Base-by-base conservation (phyloP, 2,113 vertebrate species). In the Nestor notabilis region DNA sequence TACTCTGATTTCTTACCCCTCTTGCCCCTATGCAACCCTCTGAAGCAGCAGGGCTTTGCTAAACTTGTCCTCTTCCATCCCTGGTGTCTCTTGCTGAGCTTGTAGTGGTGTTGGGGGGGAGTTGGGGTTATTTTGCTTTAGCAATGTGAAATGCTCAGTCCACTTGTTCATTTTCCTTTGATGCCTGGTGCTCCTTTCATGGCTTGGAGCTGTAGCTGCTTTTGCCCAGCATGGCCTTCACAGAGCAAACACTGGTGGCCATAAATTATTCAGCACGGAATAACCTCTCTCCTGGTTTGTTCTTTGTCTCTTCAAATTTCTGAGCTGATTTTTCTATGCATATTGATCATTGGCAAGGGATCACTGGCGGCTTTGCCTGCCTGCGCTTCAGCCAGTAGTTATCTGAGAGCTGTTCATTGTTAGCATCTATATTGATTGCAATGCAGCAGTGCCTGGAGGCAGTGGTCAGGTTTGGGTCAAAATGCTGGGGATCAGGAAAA, bases 281-380 rank as follows among this genome's bases (percentile, higher is more conserved):
- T 84, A 94, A 80, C 53, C 24, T 91, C 90, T 88, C n/a, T 77
- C 44, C 53, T 39, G 17, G 29, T 66, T 85, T 91, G 18, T n/a
- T 47, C 90, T 88, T 83, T 37, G 41, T 33, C 71, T 92, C 85
- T 80, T 88, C 64, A 70, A 41, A 74, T 91, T 85, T 90, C 79
- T 86, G 93, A 93, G 68, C 82, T 93, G 90, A 66, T 95, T 91
- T 95, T 90, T 95, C 72, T 88, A 14, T 0, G 0, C 0, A 1
- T 92, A 93, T 96, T 81, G 95, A 90, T 96, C 84, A 93, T 43
- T 83, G 96, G 96, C 92, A 77, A 77, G 55, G 85, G 85, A 94
- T 94, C 55, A n/a, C 83, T 78, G 83, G 81, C 74, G 83, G 76
- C 47, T 93, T 70, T 83, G 90, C 13, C 7, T 78, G 76, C 6